These are phyloP conservation scores for Monodelphis domestica DNA, from an alignment of 2,797 vertebrate genomes.

Conservation along the genomic window DNA sequence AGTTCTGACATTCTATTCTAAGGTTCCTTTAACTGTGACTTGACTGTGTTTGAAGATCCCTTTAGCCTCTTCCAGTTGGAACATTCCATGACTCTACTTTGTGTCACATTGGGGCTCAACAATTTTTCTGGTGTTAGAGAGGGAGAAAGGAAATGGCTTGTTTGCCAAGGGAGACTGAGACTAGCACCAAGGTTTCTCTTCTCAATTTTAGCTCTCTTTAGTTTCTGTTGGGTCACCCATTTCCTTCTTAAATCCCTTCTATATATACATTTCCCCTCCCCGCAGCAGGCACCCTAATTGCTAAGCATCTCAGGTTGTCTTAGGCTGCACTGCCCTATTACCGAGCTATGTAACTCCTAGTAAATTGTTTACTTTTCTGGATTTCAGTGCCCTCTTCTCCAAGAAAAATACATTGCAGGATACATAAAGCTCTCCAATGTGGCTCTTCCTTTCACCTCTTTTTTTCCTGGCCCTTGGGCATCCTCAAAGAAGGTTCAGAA, in stretches of 20 bases:
- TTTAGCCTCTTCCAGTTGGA: not conserved
- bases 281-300: not conserved
- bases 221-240: not conserved
- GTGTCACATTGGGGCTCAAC: not conserved
- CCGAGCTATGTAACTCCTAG: not conserved
- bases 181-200: not conserved
- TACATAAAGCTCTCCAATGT: not conserved
- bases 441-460: not conserved
- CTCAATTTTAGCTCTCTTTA: not conserved
- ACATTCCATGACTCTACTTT: not conserved
- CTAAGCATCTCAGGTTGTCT: not conserved
- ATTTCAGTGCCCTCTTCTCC: not conserved
- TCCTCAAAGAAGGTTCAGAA: not conserved
- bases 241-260: not conserved
- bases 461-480: not conserved
- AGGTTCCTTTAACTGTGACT: not conserved
- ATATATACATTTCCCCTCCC: too few species aligned
- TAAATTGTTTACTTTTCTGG: not conserved
- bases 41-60: not conserved
- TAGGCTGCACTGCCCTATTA: too few species aligned
- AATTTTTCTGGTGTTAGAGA: not conserved
- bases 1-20: not conserved
- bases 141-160: not conserved
- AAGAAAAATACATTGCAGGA: not conserved
- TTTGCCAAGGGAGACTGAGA: not conserved